Percentiles rank a stretch among this genome's conserved stretches.
Conservation (phyloP, 1,140 invertebrate species). For the Armadillidium nasatum region DNA sequence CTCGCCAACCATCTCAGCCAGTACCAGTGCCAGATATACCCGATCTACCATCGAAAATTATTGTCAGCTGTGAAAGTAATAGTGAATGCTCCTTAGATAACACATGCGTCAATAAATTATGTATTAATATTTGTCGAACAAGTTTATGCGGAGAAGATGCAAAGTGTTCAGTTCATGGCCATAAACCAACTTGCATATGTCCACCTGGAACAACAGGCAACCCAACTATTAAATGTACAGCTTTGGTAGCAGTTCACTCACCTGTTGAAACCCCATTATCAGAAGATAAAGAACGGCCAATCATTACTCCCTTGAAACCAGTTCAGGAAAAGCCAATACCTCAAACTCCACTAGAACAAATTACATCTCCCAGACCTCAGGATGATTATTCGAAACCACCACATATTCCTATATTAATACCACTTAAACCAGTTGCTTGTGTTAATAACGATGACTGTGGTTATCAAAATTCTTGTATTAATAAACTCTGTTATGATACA, state of each 20-base stretch:
- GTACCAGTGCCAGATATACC: slow-evolving; percentile 22
- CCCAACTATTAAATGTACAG: slow-evolving; percentile 38
- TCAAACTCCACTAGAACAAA: too few species aligned
- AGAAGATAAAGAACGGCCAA: not conserved
- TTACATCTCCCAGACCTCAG: not conserved
- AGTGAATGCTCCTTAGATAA: slow-evolving; percentile 65
- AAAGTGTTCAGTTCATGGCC: slow-evolving; percentile 40
- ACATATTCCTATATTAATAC: not conserved
- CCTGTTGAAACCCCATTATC: not conserved
- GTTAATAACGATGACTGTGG: slow-evolving; percentile 71
- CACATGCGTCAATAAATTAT: slow-evolving; percentile 64
- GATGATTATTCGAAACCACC: not conserved
- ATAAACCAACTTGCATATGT: slow-evolving; percentile 41
- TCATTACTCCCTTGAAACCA: not conserved
- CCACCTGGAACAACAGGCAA: slow-evolving; percentile 41
- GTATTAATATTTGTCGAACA: slow-evolving; percentile 63
- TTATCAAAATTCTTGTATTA: slow-evolving; percentile 73
- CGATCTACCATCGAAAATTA: slow-evolving; percentile 25
- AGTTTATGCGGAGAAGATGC: slow-evolving; percentile 57
- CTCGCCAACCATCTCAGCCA: slow-evolving; percentile 19
- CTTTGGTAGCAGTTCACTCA: slow-evolving; percentile 25
- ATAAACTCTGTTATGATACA: slow-evolving; percentile 71
- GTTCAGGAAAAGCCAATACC: too few species aligned
- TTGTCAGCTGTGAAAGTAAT: slow-evolving; percentile 37
- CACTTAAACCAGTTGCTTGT: slow-evolving; percentile 10